These are phyloP conservation scores for Trachelus stipa DNA, from an alignment of 2,888 invertebrate genomes.

Conservation along the genomic window DNA sequence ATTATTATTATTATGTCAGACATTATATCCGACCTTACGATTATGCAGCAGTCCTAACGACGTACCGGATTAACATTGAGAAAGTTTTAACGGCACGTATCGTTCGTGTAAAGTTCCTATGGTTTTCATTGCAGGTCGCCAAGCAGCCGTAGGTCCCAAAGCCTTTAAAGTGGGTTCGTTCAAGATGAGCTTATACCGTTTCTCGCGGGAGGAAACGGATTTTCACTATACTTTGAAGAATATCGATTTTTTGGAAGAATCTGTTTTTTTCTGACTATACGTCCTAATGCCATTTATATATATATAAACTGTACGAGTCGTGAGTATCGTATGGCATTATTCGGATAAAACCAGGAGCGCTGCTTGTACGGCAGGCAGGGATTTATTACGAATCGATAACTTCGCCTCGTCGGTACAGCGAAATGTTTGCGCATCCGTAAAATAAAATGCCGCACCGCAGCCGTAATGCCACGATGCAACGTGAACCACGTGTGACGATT, in stretches of 20 bases:
- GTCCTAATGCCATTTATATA: conserved; percentile 15
- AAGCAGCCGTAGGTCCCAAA: neutral
- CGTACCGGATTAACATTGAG: conserved; percentile 5
- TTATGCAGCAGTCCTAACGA: conserved; percentile 3
- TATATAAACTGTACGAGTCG: neutral
- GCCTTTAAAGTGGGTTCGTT: conserved; percentile 14
- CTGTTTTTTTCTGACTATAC: conserved; percentile 46
- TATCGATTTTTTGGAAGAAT: conserved; percentile 23
- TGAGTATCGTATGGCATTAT: conserved; percentile 48
- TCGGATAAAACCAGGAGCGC: conserved; percentile 48
- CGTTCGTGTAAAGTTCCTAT: neutral
- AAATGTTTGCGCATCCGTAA: conserved; percentile 28
- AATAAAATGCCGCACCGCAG: conserved; percentile 12
- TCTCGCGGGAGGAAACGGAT: neutral
- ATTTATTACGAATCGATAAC: conserved; percentile 56
- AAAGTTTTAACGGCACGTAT: conserved; percentile 5
- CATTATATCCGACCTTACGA: neutral
- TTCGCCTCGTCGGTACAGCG: conserved; percentile 26
- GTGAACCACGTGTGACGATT: neutral
- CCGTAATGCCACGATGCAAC: neutral
- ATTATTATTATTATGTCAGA: neutral
- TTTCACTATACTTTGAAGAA: neutral
- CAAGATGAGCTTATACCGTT: conserved; percentile 6
- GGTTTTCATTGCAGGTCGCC: neutral
- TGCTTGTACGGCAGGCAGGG: conserved; percentile 41